phyloP scores from a whole-genome alignment of 1,140 invertebrate species.

The Pogonognathellus flavescens region DNA sequence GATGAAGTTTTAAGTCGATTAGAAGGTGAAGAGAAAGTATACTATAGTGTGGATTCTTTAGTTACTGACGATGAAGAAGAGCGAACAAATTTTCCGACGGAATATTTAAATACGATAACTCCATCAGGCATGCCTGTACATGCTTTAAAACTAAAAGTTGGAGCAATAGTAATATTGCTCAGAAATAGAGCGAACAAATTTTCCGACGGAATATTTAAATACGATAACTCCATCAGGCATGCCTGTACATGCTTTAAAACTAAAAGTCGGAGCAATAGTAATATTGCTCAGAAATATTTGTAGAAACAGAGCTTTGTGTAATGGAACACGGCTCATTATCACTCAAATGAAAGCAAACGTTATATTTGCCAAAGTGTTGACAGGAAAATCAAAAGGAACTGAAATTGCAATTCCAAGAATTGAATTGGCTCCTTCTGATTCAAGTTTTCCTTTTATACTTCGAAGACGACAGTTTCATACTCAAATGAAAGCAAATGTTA shows the following conservation, averaged over 20 bases:
- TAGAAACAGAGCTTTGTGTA: constrained; percentile 67
- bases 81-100: neutral
- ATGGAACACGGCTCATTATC: constrained; percentile 69
- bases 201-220: constrained; percentile 53
- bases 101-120: constrained; percentile 54
- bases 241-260: constrained; percentile 69
- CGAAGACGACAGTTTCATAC: constrained; percentile 68
- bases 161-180: constrained; percentile 69
- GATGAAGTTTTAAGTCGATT: constrained; percentile 47
- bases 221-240: constrained; percentile 66
- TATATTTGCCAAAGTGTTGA: constrained; percentile 14
- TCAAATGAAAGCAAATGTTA: constrained; percentile 49
- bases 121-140: constrained; percentile 69
- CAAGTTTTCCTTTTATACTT: constrained; percentile 9
- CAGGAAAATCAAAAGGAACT: constrained; percentile 17
- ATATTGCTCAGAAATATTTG: constrained; percentile 70
- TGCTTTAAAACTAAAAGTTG: constrained; percentile 69
- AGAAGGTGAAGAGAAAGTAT: neutral
- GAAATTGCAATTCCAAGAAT: constrained; percentile 57
- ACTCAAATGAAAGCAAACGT: constrained; percentile 50
- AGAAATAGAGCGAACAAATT: too few species aligned
- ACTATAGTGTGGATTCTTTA: constrained; percentile 22
- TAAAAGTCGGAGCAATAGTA: constrained; percentile 69
- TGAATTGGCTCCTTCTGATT: constrained; percentile 22
- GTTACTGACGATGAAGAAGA: neutral